Evolutionary conservation across 2,888 invertebrate genomes (phyloP), one percentile per base, ranked within the genome.

Genomic region (Tetragnatha montana): DNA sequence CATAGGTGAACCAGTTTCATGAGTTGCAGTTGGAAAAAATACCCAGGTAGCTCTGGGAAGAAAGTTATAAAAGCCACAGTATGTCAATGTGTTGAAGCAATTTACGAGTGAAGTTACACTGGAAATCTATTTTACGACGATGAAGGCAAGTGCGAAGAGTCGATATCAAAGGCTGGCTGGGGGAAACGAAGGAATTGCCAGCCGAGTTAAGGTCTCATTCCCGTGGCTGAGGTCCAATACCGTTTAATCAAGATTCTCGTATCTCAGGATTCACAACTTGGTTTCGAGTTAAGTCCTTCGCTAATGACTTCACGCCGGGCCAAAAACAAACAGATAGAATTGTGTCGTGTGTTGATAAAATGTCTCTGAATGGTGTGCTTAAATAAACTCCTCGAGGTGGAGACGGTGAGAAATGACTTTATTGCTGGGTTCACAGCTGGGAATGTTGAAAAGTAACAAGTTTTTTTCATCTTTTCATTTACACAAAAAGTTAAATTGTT

Each of bases 11-110:
- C 88, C 82, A 80, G 76, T 88, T 88, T 88, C 88, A 88, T 71
- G 88, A 82, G 82, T 82, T 82, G 60, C 60, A 70, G 76, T 35
- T 78, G 69, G 74, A 47, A 51, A 47, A 86, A 51, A 60, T 51
- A 71, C 47, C 22, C 69, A 75, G 81, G 75, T 81, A 6, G 47
- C 70, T 70, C 75, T 80, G 74, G 22, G 75, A 83, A 79, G 83
- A 88, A 88, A 88, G 88, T 80, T 84, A 88, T 83, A 88, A 88
- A 88, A 88, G 68, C 83, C 83, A 71, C 83, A 83, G 83, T 88
- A 88, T 84, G 88, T 88, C 88, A 88, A 88, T 83, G 88, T 84
- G 88, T 83, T 79, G 73, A 74, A 78, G 83, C 88, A 83, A 88
- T 88, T 88, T 83, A 88, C 88, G 83, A 83, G 73, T 83, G 79